Evolutionary conservation across 2,888 invertebrate species (phyloP).

Genomic region (Campopleginae sp.): DNA sequence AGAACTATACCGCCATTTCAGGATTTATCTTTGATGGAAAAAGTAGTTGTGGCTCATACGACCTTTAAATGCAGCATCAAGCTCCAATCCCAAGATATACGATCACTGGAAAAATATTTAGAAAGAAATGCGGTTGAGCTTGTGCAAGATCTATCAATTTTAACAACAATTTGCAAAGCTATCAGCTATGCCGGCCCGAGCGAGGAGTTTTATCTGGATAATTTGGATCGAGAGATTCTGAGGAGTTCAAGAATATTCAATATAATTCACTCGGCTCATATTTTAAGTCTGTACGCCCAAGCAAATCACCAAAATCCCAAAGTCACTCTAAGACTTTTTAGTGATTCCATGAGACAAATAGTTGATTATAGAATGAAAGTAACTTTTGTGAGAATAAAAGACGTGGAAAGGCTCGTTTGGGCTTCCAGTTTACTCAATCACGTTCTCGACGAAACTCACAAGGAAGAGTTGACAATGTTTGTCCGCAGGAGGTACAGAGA

Average conservation of each 20-base stretch:
- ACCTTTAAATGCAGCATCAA: conserved; percentile 64
- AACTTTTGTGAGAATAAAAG: conserved; percentile 79
- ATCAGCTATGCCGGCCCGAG: conserved; percentile 82
- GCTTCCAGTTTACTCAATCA: conserved; percentile 80
- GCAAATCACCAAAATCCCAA: conserved; percentile 80
- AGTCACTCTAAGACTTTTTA: conserved; percentile 77
- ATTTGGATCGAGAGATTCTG: conserved; percentile 81
- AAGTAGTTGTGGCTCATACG: conserved; percentile 62
- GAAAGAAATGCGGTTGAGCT: conserved; percentile 80
- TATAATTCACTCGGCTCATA: conserved; percentile 82
- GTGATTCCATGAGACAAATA: conserved; percentile 72
- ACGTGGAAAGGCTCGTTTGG: conserved; percentile 84
- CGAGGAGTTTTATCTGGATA: conserved; percentile 80
- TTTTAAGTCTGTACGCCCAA: conserved; percentile 83
- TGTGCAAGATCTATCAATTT: conserved; percentile 80
- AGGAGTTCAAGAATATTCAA: conserved; percentile 80
- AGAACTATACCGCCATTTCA: conserved; percentile 63
- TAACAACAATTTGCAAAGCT: conserved; percentile 83
- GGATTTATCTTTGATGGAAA: conserved; percentile 66
- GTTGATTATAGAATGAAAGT: conserved; percentile 21
- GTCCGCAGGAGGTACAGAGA: conserved; percentile 67
- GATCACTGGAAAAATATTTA: conserved; percentile 73
- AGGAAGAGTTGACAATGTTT: conserved; percentile 67
- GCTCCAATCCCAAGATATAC: conserved; percentile 47
- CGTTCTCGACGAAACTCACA: conserved; percentile 68